Evolutionary conservation across 2,888 invertebrate species (phyloP), one percentile per base, ranked within the genome.

Genomic region (Adineta ricciae): DNA sequence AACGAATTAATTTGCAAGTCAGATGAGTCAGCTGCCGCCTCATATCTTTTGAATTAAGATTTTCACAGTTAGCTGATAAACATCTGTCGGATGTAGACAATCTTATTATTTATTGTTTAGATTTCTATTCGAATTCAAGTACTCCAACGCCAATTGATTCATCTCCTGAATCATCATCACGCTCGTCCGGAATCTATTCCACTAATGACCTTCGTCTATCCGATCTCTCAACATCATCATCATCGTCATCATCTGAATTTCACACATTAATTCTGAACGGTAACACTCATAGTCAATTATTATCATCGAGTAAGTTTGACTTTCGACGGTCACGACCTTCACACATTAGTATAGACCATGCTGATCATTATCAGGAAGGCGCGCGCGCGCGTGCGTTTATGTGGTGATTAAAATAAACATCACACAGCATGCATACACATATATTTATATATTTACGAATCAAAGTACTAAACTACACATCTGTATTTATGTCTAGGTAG

Each of bases 171-270:
- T 78, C 78, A 19, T 78, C 78, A 78, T 78, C 78, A 78, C 78
- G 78, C 41, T 78, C 78, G n/a, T 78, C 78, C 9, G 78, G 78
- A 41, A 78, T 78, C 5, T 78, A 78, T 78, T 78, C 78, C 14
- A 41, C 78, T 24, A 24, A 24, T n/a, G 41, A 38, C 24, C 21
- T 38, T 41, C 38, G n/a, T 78, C 24, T 41, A 78, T 41, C 78
- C 2, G 78, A 78, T 78, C 9, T 78, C 38, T 78, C 73, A 2
- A 11, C 38, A 41, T 38, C 41, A n/a, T 78, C 78, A 78, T 78
- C 38, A 38, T 41, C 36, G 5, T 78, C 64, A 38, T 41, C 36
- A 14, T 78, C 64, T 32, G 64, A 64, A 32, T 32, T 36, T 64
- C 64, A 64, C 19, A 19, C 64, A 64, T 64, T 32, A 14, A 32